Percentiles rank a stretch among this genome's conserved stretches.
phyloP scores from a whole-genome alignment of 2,888 invertebrate genomes.

The Tipula confusa region DNA sequence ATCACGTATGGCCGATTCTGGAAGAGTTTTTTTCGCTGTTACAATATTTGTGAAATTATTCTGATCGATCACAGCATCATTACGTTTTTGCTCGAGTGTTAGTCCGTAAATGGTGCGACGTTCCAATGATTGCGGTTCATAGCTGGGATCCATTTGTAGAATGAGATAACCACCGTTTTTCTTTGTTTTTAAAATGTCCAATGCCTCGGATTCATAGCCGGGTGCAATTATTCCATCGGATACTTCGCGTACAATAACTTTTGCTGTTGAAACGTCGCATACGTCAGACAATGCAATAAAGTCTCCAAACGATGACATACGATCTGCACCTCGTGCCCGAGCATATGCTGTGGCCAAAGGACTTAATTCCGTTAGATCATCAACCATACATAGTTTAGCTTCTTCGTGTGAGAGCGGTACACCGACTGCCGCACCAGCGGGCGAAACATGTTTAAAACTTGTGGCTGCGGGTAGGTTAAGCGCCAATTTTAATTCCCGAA shows the following conservation, averaged over 20 bases:
- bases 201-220: conserved; percentile 76
- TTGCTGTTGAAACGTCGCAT: conserved; percentile 87
- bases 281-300: conserved; percentile 89
- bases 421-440: conserved; percentile 94
- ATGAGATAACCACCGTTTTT: conserved; percentile 91
- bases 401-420: conserved; percentile 69
- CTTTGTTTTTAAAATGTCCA: conserved; percentile 85
- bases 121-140: conserved; percentile 76
- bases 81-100: conserved; percentile 80
- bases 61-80: conserved; percentile 77
- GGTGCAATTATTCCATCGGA: conserved; percentile 99
- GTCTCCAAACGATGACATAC: conserved; percentile 99
- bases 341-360: conserved; percentile 91
- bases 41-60: conserved; percentile 79
- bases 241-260: conserved; percentile 87
- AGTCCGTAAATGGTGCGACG: conserved; percentile 79
- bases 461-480: conserved; percentile 84
- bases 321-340: conserved; percentile 92
- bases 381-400: conserved; percentile 90
- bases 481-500: conserved; percentile 77
- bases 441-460: conserved; percentile 98
- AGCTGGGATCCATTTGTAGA: conserved; percentile 82
- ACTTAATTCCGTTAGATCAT: conserved; percentile 71
- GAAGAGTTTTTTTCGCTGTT: conserved; percentile 61
- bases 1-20: conserved; percentile 76